Base-by-base conservation (phyloP, 2,888 invertebrate genomes). In the Phortica magna region DNA sequence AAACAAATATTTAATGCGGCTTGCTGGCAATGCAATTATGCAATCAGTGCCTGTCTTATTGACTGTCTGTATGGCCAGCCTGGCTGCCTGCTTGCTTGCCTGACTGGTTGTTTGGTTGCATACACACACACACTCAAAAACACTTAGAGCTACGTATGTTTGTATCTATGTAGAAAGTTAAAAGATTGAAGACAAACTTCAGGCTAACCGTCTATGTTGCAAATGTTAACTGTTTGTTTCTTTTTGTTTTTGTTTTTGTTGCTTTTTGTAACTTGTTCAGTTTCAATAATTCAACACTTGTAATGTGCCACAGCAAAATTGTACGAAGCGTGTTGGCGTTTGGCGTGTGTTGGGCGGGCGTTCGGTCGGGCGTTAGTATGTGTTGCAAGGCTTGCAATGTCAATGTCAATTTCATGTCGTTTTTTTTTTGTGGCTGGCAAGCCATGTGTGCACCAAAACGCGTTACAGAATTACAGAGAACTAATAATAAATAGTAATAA, bases 351-450 rank as follows among this genome's bases (percentile, higher is more conserved):
- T 31, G 0, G 31, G 1, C 5, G 31, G 0, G 31, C 3, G 31
- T 2, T 31, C 3, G 31, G 31, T 31, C 5, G 31, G 31, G 31
- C n/a, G 31, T 31, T 2, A 4, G 1, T 31, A 2, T 31, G 1
- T 31, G 31, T 31, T 31, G 59, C 7, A 61, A 61, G 19, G 17
- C 22, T 22, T 57, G 72, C 81, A 82, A 78, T 83, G 83, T 83
- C 83, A 83, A 82, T 83, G 83, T 81, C 82, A 83, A 80, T 78
- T 80, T 75, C 74, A 70, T 74, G 77, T 78, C 77, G 70, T 74
- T 76, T 75, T 74, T 74, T 76, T 75, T 74, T 74, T 31, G 74
- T 71, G 55, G 39, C 48, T 53, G 31, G 31, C 31, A 53, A 73
- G 5, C 9, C 74, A 77, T 9, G 17, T 41, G 75, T 19, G 12